Base-by-base conservation (phyloP, 1,140 invertebrate genomes). In the Tetramorium simillimum region DNA sequence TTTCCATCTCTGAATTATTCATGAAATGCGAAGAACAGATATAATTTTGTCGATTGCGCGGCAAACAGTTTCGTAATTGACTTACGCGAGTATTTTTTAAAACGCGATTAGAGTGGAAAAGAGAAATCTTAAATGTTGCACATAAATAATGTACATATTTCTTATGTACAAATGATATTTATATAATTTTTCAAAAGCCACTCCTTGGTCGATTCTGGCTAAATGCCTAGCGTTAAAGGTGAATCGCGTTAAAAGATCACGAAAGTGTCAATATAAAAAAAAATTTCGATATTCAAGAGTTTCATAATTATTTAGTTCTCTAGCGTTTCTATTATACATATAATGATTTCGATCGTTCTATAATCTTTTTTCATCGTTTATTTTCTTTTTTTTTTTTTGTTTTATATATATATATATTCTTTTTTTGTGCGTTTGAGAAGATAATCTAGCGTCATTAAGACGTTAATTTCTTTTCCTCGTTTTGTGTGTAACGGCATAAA, bases 121-220 rank as follows among this genome's bases (percentile, higher is more conserved):
- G n/a, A 56, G 12, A 43, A 21, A 70, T 7, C 28, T 81, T 40
- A 43, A 69, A 3, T 12, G 18, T 62, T 46, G 40, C 75, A 40
- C 21, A 24, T 21, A 33, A 33, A 33, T 33, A n/a, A 18, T 51
- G 51, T 63, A 40, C 7, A 56, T n/a, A 58, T 58, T 78, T 67
- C 49, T 51, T 67, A 77, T 63, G 18, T 77, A 21, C 28, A 43
- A 18, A 77, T 78, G 40, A 18, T 65, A 78, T 69, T 86, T 56
- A 69, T 85, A 53, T 80, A 67, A 37, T 67, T 80, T 80, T 80
- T 40, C 49, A 56, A 81, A 81, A 69, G 43, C 46, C 63, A 40
- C 77, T 80, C 77, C 62, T 81, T 81, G 77, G 77, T 81, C 77
- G 63, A 69, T 33, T 49, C 24, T 49, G 24, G 40, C 16, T 24